These are phyloP conservation scores for Drosophila imparisetae DNA, from an alignment of 2,888 invertebrate genomes.

Conservation along the genomic window DNA sequence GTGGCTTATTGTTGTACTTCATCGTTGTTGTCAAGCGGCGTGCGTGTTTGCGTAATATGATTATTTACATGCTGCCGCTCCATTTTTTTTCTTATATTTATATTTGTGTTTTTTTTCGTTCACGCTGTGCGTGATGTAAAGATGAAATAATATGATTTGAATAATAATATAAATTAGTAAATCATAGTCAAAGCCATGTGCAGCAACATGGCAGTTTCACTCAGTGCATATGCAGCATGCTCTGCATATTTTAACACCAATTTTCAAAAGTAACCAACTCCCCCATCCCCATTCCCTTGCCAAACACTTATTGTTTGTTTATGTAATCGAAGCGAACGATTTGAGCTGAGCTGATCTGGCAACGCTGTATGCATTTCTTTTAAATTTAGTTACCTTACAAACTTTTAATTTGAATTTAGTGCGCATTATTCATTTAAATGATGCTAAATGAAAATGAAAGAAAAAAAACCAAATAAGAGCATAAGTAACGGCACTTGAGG, in stretches of 20 bases:
- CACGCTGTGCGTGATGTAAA: constrained; percentile 45
- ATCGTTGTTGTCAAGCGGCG: constrained; percentile 17
- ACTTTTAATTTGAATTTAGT: constrained; percentile 32
- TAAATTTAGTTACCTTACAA: background rate
- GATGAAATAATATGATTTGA: constrained; percentile 84
- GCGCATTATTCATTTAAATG: constrained; percentile 33
- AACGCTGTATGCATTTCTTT: background rate
- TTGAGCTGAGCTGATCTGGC: background rate
- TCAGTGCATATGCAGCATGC: constrained; percentile 30
- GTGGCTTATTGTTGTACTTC: constrained; percentile 13
- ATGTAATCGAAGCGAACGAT: background rate
- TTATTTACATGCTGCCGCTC: constrained; percentile 63
- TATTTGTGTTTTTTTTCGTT: constrained; percentile 3
- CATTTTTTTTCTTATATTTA: constrained; percentile 13
- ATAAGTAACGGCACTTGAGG: constrained; percentile 20
- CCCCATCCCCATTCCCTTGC: background rate
- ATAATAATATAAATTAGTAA: constrained; percentile 83
- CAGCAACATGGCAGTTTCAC: background rate
- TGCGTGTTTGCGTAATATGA: constrained; percentile 67
- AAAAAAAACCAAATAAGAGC: constrained; percentile 19
- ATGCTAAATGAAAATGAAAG: background rate
- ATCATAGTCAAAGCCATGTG: constrained; percentile 65
- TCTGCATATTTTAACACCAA: constrained; percentile 40
- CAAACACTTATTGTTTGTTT: background rate
- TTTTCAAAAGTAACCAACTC: background rate